These are phyloP conservation scores for Sarcophaga peregrina DNA, from an alignment of 1,140 invertebrate genomes.

Conservation along the genomic window DNA sequence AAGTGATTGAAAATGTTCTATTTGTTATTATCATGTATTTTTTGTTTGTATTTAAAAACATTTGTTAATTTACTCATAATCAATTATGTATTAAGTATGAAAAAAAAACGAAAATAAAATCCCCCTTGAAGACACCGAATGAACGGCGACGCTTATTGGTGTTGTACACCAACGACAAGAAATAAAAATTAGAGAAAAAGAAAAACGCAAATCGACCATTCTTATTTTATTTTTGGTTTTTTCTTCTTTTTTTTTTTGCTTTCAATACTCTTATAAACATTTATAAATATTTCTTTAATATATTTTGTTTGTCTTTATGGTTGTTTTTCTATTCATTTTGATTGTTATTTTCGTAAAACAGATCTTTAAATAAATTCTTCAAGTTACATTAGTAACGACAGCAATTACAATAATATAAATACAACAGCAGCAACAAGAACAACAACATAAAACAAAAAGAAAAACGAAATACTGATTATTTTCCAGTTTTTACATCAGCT, in stretches of 20 bases:
- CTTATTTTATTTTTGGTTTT: neutral
- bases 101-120: neutral
- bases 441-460: neutral
- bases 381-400: neutral
- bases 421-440: neutral
- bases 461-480: neutral
- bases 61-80: constrained; percentile 28
- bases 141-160: neutral
- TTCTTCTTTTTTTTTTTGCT: neutral
- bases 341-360: no score
- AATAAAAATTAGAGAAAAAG: neutral
- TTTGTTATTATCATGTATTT: neutral
- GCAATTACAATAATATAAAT: neutral
- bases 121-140: neutral
- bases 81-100: constrained; percentile 30
- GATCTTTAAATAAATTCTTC: no score
- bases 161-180: constrained; percentile 15
- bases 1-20: neutral
- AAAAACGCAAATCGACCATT: neutral
- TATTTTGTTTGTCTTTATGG: neutral
- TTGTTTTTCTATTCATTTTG: neutral
- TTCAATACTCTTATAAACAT: neutral
- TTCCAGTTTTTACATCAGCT: constrained; percentile 8
- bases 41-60: neutral
- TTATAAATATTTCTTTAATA: neutral